A percentile compares a stretch with the other conserved stretches of the same genome.
Evolutionary conservation across 2,113 vertebrate species (phyloP).

Genomic region (Chloropsis cyanopogon): DNA sequence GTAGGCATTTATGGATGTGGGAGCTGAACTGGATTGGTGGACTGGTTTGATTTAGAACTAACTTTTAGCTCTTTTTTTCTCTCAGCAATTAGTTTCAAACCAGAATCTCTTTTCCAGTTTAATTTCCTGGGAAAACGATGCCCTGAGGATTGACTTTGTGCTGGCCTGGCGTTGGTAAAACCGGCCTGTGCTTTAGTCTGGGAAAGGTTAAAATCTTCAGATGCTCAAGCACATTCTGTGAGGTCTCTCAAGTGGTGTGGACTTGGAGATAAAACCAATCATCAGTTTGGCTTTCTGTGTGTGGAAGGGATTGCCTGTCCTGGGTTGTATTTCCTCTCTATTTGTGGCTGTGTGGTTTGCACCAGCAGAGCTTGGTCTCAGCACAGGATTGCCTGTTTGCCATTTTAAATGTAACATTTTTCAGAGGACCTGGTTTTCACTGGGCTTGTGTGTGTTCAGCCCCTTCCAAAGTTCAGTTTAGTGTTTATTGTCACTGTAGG

Average conservation of each 20-base stretch:
- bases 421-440: background rate
- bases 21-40: background rate
- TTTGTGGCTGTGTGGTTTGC: background rate
- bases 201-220: background rate
- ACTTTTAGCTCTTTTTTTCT: background rate
- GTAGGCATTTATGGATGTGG: background rate
- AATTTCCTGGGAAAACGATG: background rate
- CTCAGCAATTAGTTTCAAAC: background rate
- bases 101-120: background rate
- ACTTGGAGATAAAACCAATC: background rate
- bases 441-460: background rate
- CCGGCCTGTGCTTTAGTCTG: background rate
- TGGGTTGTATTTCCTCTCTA: rapidly evolving
- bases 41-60: background rate
- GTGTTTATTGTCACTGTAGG: background rate
- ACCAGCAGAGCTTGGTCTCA: background rate
- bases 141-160: background rate
- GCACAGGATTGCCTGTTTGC: background rate
- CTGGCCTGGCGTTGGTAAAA: background rate
- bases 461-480: background rate
- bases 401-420: background rate
- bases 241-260: background rate
- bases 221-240: background rate
- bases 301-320: background rate
- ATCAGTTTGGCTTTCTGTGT: background rate